Conservation (phyloP, 2,888 invertebrate genomes). For the Panorpa germanica region DNA sequence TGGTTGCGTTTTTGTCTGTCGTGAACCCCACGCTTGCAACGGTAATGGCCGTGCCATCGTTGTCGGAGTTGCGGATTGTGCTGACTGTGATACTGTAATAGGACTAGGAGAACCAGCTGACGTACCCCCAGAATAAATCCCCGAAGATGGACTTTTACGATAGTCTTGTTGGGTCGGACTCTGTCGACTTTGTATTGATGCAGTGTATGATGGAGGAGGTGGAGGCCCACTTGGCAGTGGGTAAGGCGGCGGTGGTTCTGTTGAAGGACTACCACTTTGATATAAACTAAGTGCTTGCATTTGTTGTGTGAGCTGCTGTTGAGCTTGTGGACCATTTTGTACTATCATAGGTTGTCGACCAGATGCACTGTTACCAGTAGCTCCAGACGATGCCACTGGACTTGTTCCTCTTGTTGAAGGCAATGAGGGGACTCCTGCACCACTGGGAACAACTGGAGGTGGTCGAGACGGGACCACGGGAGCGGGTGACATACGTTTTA, state of each 20-base stretch:
- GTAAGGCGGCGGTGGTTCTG: slow-evolving; percentile 50
- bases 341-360: slow-evolving; percentile 57
- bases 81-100: slow-evolving; percentile 44
- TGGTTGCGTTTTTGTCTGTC: slow-evolving; percentile 76
- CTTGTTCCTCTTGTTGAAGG: slow-evolving; percentile 51
- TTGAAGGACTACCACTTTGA: slow-evolving; percentile 36
- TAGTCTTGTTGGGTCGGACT: slow-evolving; percentile 70
- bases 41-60: slow-evolving; percentile 62
- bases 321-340: slow-evolving; percentile 61
- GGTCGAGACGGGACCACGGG: slow-evolving; percentile 47
- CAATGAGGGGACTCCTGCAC: slow-evolving; percentile 26
- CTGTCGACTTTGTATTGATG: slow-evolving; percentile 71
- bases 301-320: slow-evolving; percentile 74
- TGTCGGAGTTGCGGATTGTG: slow-evolving; percentile 34
- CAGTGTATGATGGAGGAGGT: slow-evolving; percentile 70
- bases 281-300: slow-evolving; percentile 72
- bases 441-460: slow-evolving; percentile 36
- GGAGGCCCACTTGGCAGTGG: slow-evolving; percentile 44
- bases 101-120: slow-evolving; percentile 74
- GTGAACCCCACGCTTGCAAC: slow-evolving; percentile 55
- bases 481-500: slow-evolving; percentile 60
- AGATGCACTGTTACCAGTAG: slow-evolving; percentile 12
- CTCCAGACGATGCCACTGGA: slow-evolving; percentile 36
- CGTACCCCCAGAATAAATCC: slow-evolving; percentile 67
- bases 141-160: slow-evolving; percentile 71